Evolutionary conservation across 2,888 invertebrate species (phyloP).

Genomic region (Parasteatoda lunata): DNA sequence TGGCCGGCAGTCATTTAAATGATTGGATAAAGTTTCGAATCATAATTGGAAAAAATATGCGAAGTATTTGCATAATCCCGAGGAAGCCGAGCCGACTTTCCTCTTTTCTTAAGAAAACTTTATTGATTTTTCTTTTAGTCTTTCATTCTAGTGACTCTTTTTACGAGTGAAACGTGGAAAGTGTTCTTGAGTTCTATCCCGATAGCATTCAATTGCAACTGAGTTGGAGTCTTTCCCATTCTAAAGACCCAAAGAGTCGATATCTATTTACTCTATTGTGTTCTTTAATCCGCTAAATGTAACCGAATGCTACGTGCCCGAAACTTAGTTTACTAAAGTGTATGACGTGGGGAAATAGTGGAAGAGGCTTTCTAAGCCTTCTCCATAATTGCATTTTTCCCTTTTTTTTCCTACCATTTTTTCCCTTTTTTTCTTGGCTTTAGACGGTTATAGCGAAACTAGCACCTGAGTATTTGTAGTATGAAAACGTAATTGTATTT

Average conservation of each 20-base stretch:
- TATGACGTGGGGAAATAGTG: slow-evolving; percentile 66
- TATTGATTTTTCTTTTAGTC: slow-evolving; percentile 41
- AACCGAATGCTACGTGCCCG: slow-evolving; percentile 61
- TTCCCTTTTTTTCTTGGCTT: not conserved
- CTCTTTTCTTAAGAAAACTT: slow-evolving; percentile 36
- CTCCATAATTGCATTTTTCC: slow-evolving; percentile 64
- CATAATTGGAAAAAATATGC: slow-evolving; percentile 69
- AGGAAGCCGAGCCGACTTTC: slow-evolving; percentile 29
- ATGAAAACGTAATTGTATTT: slow-evolving; percentile 24
- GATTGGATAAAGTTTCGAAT: slow-evolving; percentile 67
- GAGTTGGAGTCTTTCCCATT: slow-evolving; percentile 58
- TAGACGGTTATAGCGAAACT: slow-evolving; percentile 37
- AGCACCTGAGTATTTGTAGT: slow-evolving; percentile 54
- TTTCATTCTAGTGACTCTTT: slow-evolving; percentile 43
- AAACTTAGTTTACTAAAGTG: slow-evolving; percentile 68
- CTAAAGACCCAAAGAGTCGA: slow-evolving; percentile 63
- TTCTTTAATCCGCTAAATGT: slow-evolving; percentile 69
- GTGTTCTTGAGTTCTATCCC: slow-evolving; percentile 61
- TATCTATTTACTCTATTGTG: slow-evolving; percentile 68
- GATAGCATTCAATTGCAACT: slow-evolving; percentile 68
- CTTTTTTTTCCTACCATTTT: slow-evolving; percentile 3
- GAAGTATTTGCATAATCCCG: slow-evolving; percentile 67
- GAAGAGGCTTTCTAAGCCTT: slow-evolving; percentile 62
- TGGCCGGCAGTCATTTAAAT: slow-evolving; percentile 63
- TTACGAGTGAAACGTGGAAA: slow-evolving; percentile 66